A percentile compares a stretch with the other conserved stretches of the same genome.
Evolutionary conservation across 2,797 vertebrate species (phyloP).

Genomic region (Myiotriccus ornatus): DNA sequence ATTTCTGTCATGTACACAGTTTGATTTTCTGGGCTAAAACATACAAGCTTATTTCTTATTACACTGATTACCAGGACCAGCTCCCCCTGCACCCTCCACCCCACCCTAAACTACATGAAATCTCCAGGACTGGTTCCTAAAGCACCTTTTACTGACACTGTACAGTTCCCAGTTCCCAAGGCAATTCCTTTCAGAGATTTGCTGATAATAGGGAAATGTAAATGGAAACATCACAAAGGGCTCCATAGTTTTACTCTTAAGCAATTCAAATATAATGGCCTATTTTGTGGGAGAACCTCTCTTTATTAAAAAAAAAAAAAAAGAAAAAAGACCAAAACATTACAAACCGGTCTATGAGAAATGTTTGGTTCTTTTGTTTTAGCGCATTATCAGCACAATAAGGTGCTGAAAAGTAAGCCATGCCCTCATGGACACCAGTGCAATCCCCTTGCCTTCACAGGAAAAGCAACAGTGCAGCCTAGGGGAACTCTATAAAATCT

Average conservation of each 20-base stretch:
- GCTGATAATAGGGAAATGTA: neutral
- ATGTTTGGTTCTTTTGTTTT: neutral
- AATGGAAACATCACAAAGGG: neutral
- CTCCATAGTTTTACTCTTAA: neutral
- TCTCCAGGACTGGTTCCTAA: neutral
- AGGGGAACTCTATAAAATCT: neutral
- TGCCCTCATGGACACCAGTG: neutral
- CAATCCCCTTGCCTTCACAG: neutral
- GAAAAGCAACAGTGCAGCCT: conserved; percentile 47
- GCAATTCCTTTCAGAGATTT: neutral
- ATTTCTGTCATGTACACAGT: neutral
- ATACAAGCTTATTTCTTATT: neutral
- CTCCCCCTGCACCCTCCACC: neutral
- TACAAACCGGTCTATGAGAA: neutral
- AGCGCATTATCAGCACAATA: neutral
- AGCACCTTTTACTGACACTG: neutral
- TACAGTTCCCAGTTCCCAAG: conserved; percentile 33
- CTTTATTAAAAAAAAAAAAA: neutral
- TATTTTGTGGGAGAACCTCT: neutral
- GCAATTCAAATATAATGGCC: neutral
- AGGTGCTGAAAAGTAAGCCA: neutral
- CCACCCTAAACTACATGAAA: neutral
- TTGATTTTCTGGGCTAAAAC: neutral
- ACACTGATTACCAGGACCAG: neutral
- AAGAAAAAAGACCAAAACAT: neutral